Conservation (phyloP, 2,797 vertebrate species). For the Lemur catta region DNA sequence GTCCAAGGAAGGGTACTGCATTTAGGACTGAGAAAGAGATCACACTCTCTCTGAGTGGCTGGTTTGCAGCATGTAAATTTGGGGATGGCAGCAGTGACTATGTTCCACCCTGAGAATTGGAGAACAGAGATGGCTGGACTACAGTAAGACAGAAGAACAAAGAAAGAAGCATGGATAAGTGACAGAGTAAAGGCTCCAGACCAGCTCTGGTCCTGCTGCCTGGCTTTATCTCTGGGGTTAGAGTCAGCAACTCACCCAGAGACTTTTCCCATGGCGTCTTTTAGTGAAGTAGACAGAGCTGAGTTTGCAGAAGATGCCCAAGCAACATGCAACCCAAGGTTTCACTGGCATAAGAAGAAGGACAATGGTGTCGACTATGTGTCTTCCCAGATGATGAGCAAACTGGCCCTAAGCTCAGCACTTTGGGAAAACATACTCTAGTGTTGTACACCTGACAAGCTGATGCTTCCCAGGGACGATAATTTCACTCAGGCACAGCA, state of each 20-base stretch:
- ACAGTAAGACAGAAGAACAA: neutral
- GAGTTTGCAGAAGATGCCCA: neutral
- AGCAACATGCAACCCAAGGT: neutral
- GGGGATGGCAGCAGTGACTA: neutral
- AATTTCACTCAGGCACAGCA: neutral
- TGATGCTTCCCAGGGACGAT: neutral
- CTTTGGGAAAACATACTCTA: neutral
- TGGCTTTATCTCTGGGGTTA: neutral
- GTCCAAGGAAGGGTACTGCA: neutral
- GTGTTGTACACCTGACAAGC: neutral
- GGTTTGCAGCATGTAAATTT: neutral
- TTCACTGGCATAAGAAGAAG: neutral
- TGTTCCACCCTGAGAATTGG: neutral
- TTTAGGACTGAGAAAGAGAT: neutral
- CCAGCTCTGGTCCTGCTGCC: neutral
- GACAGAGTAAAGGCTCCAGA: too few species aligned
- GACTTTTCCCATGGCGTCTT: neutral
- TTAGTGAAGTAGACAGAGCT: neutral
- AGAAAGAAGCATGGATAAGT: neutral
- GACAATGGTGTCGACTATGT: neutral
- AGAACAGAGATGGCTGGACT: neutral
- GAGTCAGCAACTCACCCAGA: neutral
- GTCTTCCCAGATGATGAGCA: neutral
- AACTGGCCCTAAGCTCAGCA: neutral
- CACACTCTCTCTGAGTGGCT: neutral